Base-by-base conservation (phyloP, 64 coral and sea anemone species). In the Montipora efflorescens region DNA sequence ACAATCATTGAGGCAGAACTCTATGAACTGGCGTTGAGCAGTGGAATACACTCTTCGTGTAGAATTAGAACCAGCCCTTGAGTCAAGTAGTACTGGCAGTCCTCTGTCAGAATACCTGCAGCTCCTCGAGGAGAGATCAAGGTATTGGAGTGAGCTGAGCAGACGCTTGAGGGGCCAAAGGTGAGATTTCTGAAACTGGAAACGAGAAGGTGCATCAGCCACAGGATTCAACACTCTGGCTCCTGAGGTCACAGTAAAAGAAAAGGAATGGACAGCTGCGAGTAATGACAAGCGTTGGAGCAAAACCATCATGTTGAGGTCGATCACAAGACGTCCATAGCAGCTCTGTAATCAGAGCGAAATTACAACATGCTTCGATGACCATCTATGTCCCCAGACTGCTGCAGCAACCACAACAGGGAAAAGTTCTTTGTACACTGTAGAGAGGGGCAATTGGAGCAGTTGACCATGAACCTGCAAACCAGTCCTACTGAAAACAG, bases 281-380 rank as follows among this genome's bases (percentile, higher is more conserved):
- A 19, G 19, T n/a, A 68, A 68, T 18, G 66, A 68, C 14, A 68
- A n/a, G 19, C 66, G 9, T 15, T 16, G 66, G 4, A 68, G 66
- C 14, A 68, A n/a, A n/a, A n/a, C 66, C 66, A 16, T 68, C 66
- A 68, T 68, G 19, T 68, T 68, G 66, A 16, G 66, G 66, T 68
- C 66, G 66, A 68, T 21, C 66, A 18, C 14, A 68, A 6, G 19
- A 68, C 66, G 66, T 68, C 66, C 14, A 68, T 16, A 7, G 77
- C 87, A 10, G 68, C 73, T 76, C 75, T 16, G 13, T 89, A 58
- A 20, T 89, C 87, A 50, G 68, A 89, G 9, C 74, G 15, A 76
- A 89, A 89, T 16, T 48, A 36, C 45, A 55, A 5, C 7, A 75
- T 46, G 45, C 48, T 45, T 46, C n/a, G 72, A 5, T 47, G 36